Evolutionary conservation across 2,113 vertebrate species (phyloP), one percentile per base, ranked within the genome.

Genomic region (Calidris pygmaea): DNA sequence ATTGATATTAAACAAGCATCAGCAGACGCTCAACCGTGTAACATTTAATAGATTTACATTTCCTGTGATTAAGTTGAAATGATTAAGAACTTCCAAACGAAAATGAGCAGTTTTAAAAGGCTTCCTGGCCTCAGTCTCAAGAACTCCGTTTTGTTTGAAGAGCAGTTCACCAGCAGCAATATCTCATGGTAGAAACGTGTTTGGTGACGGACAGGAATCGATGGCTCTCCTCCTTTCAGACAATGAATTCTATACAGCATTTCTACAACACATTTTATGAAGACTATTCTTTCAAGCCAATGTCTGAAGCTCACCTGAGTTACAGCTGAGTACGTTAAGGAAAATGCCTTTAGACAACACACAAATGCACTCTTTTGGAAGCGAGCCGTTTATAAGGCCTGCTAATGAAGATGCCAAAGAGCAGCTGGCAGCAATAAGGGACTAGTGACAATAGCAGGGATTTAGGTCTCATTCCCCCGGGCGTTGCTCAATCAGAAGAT

Each of bases 221-320:
- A 30, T 0, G 5, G n/a, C 34, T 77, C 47, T 41, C 70, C 20
- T 50, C 45, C 65, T 41, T 26, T 50, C 39, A 15, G 58, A 23
- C 14, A 22, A 59, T 14, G 20, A 21, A 58, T 58, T 34, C 56
- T 22, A 22, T 6, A 43, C 11, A 3, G 22, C 47, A 3, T 7
- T 41, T 19, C 50, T 26, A 0, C 2, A 34, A 34, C 12, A 9
- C 10, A 0, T 2, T 10, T 26, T 14, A 27, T 0, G 3, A 60
- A 35, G 21, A 21, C 15, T 7, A 1, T 26, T 18, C 7, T 14
- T 62, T 6, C 63, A 66, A 41, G 20, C 14, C 41, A 14, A 12
- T 0, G 14, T 2, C 74, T 18, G 66, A 19, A 29, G 26, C 43
- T 53, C 34, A 5, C 14, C 7, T 0, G 63, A 39, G 8, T 4